Evolutionary conservation across 2,888 invertebrate species (phyloP), one percentile per base, ranked within the genome.

Genomic region (Acanthacorydalis orientalis): DNA sequence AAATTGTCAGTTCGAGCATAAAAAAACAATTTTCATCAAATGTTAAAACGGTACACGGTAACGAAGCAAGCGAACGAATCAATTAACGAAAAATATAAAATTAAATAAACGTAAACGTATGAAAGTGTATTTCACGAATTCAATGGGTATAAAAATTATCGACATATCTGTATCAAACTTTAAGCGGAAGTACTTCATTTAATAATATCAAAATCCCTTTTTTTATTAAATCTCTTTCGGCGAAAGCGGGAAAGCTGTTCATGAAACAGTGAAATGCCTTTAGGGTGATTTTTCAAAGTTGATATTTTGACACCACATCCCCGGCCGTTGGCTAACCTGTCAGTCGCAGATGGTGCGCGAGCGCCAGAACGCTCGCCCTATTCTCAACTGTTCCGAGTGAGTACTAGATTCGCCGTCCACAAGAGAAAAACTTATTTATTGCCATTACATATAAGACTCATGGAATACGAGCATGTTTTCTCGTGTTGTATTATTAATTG

Each of bases 261-360:
- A 37, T 37, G 37, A 37, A 23, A 37, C 37, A 37, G 37, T 33
- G 16, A 47, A 43, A 47, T 47, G 47, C 47, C 47, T 47, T 47
- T 47, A 23, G 47, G 47, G 47, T 47, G 47, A 47, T 47, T 47
- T 47, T 47, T 47, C 47, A 47, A 47, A 47, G 42, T 47, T 47
- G 47, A 47, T 47, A 47, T 47, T 47, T 47, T 47, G 47, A 47
- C 47, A 47, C 47, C 47, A 47, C 43, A 42, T 42, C 37, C 47
- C 47, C 47, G 47, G 47, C 47, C 47, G 47, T 43, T 47, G 47
- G 47, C 47, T 47, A 47, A 43, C 47, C 47, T 47, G 47, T 47
- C 47, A 47, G 12, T 37, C 35, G 40, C 47, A 47, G 47, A 47
- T 47, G 47, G 31, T 41, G 31, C 41, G 46, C 32, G 31, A n/a